phyloP scores from a whole-genome alignment of 2,113 vertebrate genomes.

The Crotalus helleri region DNA sequence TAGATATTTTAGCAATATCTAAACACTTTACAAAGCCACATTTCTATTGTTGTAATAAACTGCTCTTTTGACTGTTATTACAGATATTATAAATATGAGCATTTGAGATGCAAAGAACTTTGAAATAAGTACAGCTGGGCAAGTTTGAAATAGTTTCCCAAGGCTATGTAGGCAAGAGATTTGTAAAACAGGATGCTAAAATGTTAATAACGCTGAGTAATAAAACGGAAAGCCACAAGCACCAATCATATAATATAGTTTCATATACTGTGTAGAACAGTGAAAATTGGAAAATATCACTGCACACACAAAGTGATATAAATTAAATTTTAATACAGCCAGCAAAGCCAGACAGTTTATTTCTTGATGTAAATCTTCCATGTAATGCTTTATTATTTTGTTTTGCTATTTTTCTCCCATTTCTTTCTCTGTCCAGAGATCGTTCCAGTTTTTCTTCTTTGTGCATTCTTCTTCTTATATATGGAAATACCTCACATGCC shows the following conservation, averaged over 20 bases:
- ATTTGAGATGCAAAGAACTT: not conserved
- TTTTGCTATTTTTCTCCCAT: not conserved
- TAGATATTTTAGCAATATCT: not conserved
- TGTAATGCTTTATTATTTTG: not conserved
- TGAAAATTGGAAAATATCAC: constrained; percentile 29
- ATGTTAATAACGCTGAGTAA: constrained; percentile 6
- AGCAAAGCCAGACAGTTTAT: not conserved
- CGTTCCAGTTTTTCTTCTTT: not conserved
- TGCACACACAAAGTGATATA: not conserved
- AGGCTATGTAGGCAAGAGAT: not conserved
- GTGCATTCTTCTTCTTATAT: not conserved
- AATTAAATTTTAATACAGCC: constrained; percentile 10
- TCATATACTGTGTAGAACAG: not conserved
- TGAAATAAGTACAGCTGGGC: constrained; percentile 18
- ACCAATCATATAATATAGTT: not conserved
- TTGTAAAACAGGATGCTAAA: constrained; percentile 26
- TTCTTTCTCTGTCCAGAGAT: not conserved
- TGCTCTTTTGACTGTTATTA: not conserved
- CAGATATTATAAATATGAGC: not conserved
- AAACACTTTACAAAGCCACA: not conserved
- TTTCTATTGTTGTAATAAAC: not conserved
- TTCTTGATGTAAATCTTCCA: not conserved
- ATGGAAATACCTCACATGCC: too few relatives aligned
- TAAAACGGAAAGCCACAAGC: constrained; percentile 8
- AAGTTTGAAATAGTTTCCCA: constrained; percentile 19